phyloP scores from a whole-genome alignment of 2,113 vertebrate genomes.

The Pelusios castaneus region DNA sequence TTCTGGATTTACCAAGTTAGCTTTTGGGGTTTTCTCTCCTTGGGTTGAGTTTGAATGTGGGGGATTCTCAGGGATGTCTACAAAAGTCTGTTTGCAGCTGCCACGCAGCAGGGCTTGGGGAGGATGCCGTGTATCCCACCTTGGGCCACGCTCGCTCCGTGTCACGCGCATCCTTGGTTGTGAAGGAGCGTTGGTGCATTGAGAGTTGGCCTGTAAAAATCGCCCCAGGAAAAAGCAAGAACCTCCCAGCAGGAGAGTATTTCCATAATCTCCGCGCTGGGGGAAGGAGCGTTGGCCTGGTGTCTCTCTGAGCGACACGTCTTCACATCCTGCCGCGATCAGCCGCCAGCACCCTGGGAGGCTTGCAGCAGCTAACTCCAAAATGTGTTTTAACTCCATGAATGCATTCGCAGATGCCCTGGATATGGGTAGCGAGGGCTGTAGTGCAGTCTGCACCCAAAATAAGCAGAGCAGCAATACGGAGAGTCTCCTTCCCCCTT shows the following conservation, averaged over 20 bases:
- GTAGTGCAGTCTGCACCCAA: constrained; percentile 15
- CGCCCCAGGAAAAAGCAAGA: background rate
- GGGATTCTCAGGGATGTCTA: background rate
- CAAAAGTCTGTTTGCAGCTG: background rate
- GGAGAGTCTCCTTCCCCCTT: background rate
- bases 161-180: background rate
- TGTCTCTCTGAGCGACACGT: background rate
- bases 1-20: background rate
- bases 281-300: background rate
- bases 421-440: accelerated
- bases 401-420: constrained; percentile 8
- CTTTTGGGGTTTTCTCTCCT: background rate
- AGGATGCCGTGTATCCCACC: background rate
- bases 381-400: background rate
- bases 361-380: background rate
- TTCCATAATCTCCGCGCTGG: background rate
- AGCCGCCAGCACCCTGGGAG: background rate
- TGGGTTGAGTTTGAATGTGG: background rate
- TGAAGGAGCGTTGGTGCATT: background rate
- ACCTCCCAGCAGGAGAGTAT: background rate
- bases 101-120: background rate
- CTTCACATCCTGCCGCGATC: background rate
- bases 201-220: background rate
- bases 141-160: background rate
- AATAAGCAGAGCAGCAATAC: background rate